phyloP scores from a whole-genome alignment of 2,113 vertebrate genomes.

The Anseranas semipalmata region DNA sequence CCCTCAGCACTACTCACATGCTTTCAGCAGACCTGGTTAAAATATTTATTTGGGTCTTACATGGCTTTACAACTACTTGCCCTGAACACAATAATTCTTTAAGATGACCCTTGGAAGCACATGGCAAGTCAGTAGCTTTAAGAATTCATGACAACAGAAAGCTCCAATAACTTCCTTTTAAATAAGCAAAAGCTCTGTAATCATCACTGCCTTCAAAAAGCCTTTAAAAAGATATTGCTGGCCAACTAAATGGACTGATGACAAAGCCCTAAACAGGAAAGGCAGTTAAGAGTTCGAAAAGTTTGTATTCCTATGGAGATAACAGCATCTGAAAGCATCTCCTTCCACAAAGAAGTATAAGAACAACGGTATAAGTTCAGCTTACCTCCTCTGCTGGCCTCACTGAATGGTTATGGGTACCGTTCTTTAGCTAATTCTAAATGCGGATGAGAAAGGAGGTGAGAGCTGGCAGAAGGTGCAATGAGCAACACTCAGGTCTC shows the following conservation, averaged over 20 bases:
- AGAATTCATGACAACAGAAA: background rate
- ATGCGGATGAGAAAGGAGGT: background rate
- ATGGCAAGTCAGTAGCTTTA: background rate
- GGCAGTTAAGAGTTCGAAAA: background rate
- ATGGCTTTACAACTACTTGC: background rate
- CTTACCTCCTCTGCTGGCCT: background rate
- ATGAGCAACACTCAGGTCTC: background rate
- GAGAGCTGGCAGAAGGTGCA: background rate
- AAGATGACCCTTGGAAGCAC: background rate
- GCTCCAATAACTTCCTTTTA: background rate
- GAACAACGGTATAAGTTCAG: rapidly evolving
- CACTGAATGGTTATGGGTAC: rapidly evolving
- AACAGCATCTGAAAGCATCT: background rate
- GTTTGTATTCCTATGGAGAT: background rate
- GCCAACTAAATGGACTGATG: background rate
- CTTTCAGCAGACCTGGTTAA: slow-evolving; percentile 47
- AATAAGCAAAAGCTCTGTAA: background rate
- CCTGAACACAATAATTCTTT: background rate
- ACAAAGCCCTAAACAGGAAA: background rate
- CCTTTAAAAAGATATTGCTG: background rate
- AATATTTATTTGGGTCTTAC: slow-evolving; percentile 21
- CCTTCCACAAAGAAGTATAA: background rate
- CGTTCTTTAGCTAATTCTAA: background rate
- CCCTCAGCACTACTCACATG: background rate
- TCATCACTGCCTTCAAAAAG: background rate